Evolutionary conservation across 1,140 invertebrate species (phyloP).

Genomic region (Drosophila kikkawai): DNA sequence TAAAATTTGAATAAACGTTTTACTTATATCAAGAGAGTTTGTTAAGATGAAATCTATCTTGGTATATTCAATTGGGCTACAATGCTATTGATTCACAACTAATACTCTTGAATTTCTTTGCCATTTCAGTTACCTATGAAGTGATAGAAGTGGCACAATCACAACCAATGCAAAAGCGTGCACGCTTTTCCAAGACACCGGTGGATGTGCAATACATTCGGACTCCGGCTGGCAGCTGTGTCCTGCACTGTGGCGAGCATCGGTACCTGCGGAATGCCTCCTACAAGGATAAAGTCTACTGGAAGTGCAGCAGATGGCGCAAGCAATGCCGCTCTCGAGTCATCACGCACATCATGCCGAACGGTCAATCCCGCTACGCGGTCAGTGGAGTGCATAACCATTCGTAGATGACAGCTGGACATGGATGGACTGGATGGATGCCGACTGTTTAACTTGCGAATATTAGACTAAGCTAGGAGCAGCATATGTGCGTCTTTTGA

Average conservation of each 20-base stretch:
- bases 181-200: conserved; percentile 52
- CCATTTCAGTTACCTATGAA: conserved; percentile 47
- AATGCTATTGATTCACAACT: conserved; percentile 2
- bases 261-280: conserved; percentile 79
- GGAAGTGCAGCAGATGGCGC: conserved; percentile 85
- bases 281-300: conserved; percentile 82
- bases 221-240: conserved; percentile 71
- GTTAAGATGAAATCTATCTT: background rate
- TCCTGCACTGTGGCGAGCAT: conserved; percentile 73
- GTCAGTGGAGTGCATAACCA: conserved; percentile 79
- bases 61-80: background rate
- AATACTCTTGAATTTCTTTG: conserved; percentile 12
- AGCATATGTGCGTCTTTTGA: background rate
- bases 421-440: background rate
- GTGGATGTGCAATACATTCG: conserved; percentile 61
- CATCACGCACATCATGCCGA: conserved; percentile 64
- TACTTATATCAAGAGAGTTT: conserved; percentile 12
- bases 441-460: background rate
- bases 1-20: conserved; percentile 30
- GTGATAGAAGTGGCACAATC: conserved; percentile 25
- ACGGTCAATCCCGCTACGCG: conserved; percentile 52
- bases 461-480: conserved; percentile 5
- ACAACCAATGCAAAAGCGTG: conserved; percentile 54
- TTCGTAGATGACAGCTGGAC: conserved; percentile 1
- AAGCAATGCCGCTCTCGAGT: conserved; percentile 74